phyloP scores from a whole-genome alignment of 1,140 invertebrate genomes.

The Aphis gossypii region DNA sequence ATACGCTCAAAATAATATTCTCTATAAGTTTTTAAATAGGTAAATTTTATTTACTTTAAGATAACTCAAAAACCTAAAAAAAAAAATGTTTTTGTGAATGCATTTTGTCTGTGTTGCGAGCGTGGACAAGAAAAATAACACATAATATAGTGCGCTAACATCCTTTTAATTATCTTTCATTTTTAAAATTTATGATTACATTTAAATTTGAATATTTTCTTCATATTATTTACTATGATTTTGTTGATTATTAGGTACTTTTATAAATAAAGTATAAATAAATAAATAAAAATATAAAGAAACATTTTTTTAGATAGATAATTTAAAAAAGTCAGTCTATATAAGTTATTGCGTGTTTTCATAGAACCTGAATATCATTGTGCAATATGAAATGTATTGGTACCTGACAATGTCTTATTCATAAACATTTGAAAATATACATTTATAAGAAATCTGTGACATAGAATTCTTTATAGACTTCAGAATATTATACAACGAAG shows the following conservation, averaged over 20 bases:
- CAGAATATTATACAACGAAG: neutral
- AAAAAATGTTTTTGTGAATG: too few relatives aligned
- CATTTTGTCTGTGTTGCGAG: too few relatives aligned
- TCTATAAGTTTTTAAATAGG: neutral
- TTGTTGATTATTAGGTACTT: neutral
- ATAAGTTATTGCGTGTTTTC: neutral
- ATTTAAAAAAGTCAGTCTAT: neutral
- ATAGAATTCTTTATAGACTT: neutral
- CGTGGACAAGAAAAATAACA: neutral
- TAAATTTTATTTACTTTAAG: too few relatives aligned
- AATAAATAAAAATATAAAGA: neutral
- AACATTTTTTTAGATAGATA: neutral
- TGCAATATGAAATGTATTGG: neutral
- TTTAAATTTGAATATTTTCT: neutral
- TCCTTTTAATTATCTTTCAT: neutral
- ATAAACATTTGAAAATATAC: neutral
- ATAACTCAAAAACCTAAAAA: too few relatives aligned
- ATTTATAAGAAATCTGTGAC: neutral
- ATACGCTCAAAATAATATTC: neutral
- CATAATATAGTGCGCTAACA: too few relatives aligned
- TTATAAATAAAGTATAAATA: neutral
- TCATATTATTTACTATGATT: neutral
- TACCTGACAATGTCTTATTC: neutral
- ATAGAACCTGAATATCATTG: neutral
- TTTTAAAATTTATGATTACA: neutral